Evolutionary conservation across 2,797 vertebrate species (phyloP), one percentile per base, ranked within the genome.

Genomic region (Serranus cabrilla): DNA sequence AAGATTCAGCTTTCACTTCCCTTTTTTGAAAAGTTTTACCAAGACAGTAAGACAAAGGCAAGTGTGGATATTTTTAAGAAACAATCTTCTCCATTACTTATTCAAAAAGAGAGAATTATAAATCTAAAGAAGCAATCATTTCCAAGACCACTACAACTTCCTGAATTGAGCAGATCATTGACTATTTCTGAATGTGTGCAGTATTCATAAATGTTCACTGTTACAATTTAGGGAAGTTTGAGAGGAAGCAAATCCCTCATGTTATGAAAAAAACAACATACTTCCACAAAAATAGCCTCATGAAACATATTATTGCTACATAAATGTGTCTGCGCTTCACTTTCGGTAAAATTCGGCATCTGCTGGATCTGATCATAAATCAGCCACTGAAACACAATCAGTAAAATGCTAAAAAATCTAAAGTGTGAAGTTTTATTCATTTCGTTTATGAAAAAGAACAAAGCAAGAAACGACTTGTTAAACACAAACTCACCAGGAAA

Each of bases 401-500:
- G 11, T 18, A 20, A 75, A 57, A n/a, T 8, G 21, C 13, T 61
- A 27, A 17, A 12, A 34, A 46, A 40, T 58, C 3, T 27, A 3
- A 27, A 67, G 16, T 27, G 2, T n/a, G 3, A 54, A n/a, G 50
- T 31, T 58, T 76, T 78, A 71, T 51, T 47, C 42, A 10, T 63
- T 64, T 40, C 20, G 74, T 50, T 50, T 34, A 3, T 50, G 20
- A 13, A 66, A 61, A 72, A 58, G 0, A 74, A 42, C 11, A 60
- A 69, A 73, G 16, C 71, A 18, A 21, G 3, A 12, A 51, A 63
- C 1, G 1, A 57, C 21, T 54, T 31, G 0, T 17, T 47, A 71
- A 67, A 74, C 34, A 71, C 2, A 43, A 59, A 91, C 93, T 94
- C 85, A 94, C 93, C 91, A 88, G 86, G 68, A 89, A 86, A 84